Base-by-base conservation (phyloP, 2,888 invertebrate species). In the Temnothorax unifasciatus region DNA sequence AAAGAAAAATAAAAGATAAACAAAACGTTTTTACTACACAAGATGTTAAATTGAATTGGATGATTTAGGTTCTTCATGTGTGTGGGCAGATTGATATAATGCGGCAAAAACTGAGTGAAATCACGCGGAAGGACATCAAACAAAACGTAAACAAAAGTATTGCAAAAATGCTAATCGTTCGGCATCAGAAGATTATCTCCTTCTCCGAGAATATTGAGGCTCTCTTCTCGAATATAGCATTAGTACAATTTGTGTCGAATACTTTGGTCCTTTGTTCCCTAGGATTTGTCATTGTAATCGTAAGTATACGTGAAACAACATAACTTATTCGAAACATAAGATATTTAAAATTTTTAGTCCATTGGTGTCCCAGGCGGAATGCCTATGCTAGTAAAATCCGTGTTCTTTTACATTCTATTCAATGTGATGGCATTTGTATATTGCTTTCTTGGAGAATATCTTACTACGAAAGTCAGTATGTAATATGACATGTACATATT, bases 21-120 rank as follows among this genome's bases (percentile, higher is more conserved):
- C 3, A 38, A 38, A 54, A 41, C 13, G 3, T 41, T 44, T 47
- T 61, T 15, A 21, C 47, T 34, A 3, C 2, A 25, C 25, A 15
- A 34, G 0, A 47, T 38, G 0, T 52, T 38, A 75, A 25, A 63
- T 52, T 75, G 2, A 63, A 38, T 38, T 50, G 9, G 1, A 8
- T 2, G 34, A 34, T 69, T 76, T 61, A 89, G 90, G 21, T 82
- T n/a, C 66, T 89, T 44, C 89, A 89, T 15, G 29, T 68, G 25
- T 77, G 88, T 0, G 86, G 85, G 3, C 84, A 85, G 34, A 76
- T 88, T 18, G 89, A 89, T 3, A 44, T 89, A n/a, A 13, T 89
- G 59, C 89, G 87, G 47, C 79, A 25, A 13, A 54, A 18, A 21
- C 13, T 89, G 11, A n/a, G 13, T 11, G 21, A 76, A 8, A 50